Evolutionary conservation across 2,888 invertebrate genomes (phyloP).

Genomic region (Criorhina ranunculi): DNA sequence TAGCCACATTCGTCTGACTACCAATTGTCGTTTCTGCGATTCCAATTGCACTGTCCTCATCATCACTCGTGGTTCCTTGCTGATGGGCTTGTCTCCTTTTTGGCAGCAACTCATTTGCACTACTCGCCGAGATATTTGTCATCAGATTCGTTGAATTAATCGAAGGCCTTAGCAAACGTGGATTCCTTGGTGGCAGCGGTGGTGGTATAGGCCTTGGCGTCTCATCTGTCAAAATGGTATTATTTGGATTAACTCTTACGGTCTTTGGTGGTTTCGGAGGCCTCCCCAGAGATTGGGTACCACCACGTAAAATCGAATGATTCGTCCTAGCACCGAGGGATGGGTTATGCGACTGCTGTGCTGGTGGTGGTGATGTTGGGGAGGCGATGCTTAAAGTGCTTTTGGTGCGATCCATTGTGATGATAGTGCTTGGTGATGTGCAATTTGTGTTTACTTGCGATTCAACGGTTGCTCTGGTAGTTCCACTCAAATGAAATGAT

Average conservation of each 20-base stretch:
- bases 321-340: slow-evolving; percentile 39
- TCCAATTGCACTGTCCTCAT: slow-evolving; percentile 61
- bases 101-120: slow-evolving; percentile 78
- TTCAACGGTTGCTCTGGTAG: slow-evolving; percentile 42
- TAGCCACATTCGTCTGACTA: slow-evolving; percentile 5
- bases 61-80: slow-evolving; percentile 50
- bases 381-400: slow-evolving; percentile 68
- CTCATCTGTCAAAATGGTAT: slow-evolving; percentile 76
- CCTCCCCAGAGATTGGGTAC: slow-evolving; percentile 56
- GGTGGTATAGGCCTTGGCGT: slow-evolving; percentile 49
- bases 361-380: slow-evolving; percentile 29
- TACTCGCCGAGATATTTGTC: slow-evolving; percentile 76
- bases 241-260: slow-evolving; percentile 72
- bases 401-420: slow-evolving; percentile 45
- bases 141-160: slow-evolving; percentile 72
- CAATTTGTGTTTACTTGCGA: slow-evolving; percentile 16
- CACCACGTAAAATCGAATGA: slow-evolving; percentile 62
- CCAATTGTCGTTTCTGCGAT: slow-evolving; percentile 20
- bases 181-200: slow-evolving; percentile 69
- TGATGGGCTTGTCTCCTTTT: slow-evolving; percentile 4
- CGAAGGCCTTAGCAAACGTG: slow-evolving; percentile 49
- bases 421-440: slow-evolving; percentile 5
- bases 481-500: slow-evolving; percentile 69
- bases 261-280: slow-evolving; percentile 59
- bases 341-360: slow-evolving; percentile 29